Conservation (phyloP, 2,113 vertebrate genomes). For the Varanus salvator region DNA sequence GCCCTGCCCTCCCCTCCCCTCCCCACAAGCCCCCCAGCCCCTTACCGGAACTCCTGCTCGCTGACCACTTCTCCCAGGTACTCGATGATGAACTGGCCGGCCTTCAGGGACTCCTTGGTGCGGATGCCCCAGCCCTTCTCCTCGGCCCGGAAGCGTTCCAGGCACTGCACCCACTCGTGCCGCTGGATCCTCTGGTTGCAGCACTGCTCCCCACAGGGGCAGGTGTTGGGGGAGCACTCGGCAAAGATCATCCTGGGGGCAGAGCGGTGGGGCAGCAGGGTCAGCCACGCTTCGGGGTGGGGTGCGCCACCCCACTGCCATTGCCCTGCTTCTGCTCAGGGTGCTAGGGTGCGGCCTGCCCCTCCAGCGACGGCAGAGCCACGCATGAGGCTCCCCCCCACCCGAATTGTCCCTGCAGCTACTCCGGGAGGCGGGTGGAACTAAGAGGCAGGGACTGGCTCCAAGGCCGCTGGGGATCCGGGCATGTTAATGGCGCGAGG, state of each 20-base stretch:
- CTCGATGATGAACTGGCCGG: slow-evolving; percentile 98
- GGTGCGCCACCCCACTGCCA: background rate
- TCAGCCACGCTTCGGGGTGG: background rate
- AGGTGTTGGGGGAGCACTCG: slow-evolving; percentile 94
- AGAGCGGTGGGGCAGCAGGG: background rate
- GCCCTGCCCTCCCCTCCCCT: no score
- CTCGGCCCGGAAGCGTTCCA: slow-evolving; percentile 95
- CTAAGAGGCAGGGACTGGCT: background rate
- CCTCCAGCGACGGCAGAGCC: background rate
- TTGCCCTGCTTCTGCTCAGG: background rate
- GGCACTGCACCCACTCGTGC: slow-evolving; percentile 98
- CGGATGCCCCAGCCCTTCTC: slow-evolving; percentile 99
- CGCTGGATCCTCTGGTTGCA: slow-evolving; percentile 97
- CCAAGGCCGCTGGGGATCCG: background rate
- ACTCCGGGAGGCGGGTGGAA: background rate
- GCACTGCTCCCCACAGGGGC: slow-evolving; percentile 90
- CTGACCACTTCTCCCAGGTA: slow-evolving; percentile 98
- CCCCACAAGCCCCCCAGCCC: background rate
- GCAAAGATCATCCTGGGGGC: slow-evolving; percentile 94
- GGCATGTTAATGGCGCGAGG: background rate
- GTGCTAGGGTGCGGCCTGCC: no score
- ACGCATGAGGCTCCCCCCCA: background rate
- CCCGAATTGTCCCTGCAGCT: background rate
- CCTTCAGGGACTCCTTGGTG: slow-evolving; percentile 91
- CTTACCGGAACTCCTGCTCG: slow-evolving; percentile 95